Conservation (phyloP, 2,797 vertebrate species). For the Rhyacichthys aspro region DNA sequence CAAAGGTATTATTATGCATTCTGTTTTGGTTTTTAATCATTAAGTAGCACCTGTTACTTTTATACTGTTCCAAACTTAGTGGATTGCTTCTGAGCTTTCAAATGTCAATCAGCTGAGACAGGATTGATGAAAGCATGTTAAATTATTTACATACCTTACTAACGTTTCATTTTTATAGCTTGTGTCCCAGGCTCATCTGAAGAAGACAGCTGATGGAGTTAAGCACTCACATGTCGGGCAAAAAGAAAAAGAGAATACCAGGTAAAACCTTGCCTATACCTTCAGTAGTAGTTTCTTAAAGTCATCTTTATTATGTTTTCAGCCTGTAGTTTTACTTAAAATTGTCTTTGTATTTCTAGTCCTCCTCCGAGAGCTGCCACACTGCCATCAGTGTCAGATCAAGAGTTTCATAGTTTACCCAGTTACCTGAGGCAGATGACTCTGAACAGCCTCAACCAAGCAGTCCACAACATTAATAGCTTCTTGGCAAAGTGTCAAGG, state of each 20-base stretch:
- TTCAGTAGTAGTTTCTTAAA: background rate
- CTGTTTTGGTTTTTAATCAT: too few relatives aligned
- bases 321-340: background rate
- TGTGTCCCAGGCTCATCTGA: constrained; percentile 64
- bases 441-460: constrained; percentile 73
- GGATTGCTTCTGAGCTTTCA: too few relatives aligned
- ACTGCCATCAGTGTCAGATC: constrained; percentile 62
- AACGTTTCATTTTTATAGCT: constrained; percentile 60
- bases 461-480: constrained; percentile 70
- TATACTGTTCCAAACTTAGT: too few relatives aligned
- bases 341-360: background rate
- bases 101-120: too few relatives aligned
- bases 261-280: constrained; percentile 55
- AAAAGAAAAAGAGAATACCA: constrained; percentile 74
- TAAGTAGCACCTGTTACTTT: too few relatives aligned
- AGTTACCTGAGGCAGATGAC: constrained; percentile 73
- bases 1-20: too few relatives aligned
- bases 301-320: background rate
- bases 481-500: constrained; percentile 51
- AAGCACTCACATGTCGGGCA: constrained; percentile 14
- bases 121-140: too few relatives aligned
- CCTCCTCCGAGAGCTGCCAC: constrained; percentile 13
- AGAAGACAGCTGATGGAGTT: constrained; percentile 23
- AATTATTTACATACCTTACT: background rate
- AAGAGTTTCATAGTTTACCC: constrained; percentile 72